Evolutionary conservation across 2,797 vertebrate species (phyloP).

Genomic region (Orestias chungarensis): DNA sequence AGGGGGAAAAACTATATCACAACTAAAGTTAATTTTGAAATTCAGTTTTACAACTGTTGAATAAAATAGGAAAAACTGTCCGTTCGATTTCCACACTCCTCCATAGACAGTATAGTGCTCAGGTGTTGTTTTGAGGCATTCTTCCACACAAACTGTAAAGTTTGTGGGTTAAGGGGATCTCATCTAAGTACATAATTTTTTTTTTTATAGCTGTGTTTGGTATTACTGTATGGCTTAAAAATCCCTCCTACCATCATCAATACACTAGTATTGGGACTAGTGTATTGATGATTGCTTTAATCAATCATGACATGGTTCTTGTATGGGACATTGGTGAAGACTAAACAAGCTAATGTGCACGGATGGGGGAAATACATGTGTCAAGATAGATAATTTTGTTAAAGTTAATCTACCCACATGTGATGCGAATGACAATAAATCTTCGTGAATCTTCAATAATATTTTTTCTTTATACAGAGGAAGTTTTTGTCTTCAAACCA

Average conservation of each 20-base stretch:
- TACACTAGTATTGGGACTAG: neutral
- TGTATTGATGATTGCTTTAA: too few species aligned
- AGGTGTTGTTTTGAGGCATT: neutral
- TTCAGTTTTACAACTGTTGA: neutral
- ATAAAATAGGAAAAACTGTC: neutral
- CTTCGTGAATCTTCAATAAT: too few species aligned
- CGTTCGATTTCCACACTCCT: too few species aligned
- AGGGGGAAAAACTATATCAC: too few species aligned
- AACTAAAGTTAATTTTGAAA: neutral
- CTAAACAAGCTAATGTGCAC: neutral
- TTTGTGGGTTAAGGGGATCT: neutral
- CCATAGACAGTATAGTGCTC: neutral
- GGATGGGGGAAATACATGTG: neutral
- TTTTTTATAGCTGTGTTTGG: neutral
- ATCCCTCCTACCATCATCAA: neutral
- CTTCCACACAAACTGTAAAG: neutral
- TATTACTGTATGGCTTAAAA: neutral
- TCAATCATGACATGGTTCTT: too few species aligned
- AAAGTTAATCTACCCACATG: too few species aligned
- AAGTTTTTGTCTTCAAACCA: neutral
- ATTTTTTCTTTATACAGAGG: neutral
- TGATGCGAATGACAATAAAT: too few species aligned
- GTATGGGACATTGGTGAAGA: too few species aligned
- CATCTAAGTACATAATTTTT: neutral
- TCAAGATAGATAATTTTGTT: too few species aligned